Evolutionary conservation across 2,888 invertebrate species (phyloP), one percentile per base, ranked within the genome.

Genomic region (Morpho helenor): DNA sequence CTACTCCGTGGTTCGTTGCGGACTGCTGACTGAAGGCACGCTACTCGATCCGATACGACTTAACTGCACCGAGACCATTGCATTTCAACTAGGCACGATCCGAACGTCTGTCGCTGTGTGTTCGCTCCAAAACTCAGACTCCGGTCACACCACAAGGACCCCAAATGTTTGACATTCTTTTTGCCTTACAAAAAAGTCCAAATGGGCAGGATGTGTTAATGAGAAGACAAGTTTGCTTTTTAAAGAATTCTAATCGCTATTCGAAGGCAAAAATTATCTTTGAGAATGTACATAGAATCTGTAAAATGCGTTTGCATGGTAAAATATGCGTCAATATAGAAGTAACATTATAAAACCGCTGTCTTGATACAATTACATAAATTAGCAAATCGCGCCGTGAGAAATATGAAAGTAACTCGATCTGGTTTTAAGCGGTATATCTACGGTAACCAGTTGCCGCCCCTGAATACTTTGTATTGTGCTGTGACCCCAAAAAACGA

Each of bases 1-100:
- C 80, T 69, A 68, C 71, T 71, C 84, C 81, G 73, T 74, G 79
- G 82, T 71, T 79, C 77, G 81, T 68, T 72, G 79, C 77, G 75
- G 82, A 89, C 89, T 89, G 87, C 66, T 73, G 62, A 65, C 60
- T 64, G 61, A 57, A 56, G 61, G 65, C 66, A 56, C 52, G 64
- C 58, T 61, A 62, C 63, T 66, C 70, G 71, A 70, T 68, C 68
- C 70, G 66, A 45, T 56, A 53, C 57, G 57, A 53, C 46, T 46
- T 31, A 54, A 60, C 68, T 68, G 71, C 70, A 72, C 68, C 69
- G 70, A 74, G 71, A 66, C 73, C 65, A 73, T 67, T 72, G 71
- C 72, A 73, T 69, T 68, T 70, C 65, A 56, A 69, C 73, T 75
- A 75, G 70, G 73, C 74, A 61, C 52, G 16, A 52, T 49, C 42